Evolutionary conservation across 2,888 invertebrate genomes (phyloP).

Genomic region (Pedicia rivosa): DNA sequence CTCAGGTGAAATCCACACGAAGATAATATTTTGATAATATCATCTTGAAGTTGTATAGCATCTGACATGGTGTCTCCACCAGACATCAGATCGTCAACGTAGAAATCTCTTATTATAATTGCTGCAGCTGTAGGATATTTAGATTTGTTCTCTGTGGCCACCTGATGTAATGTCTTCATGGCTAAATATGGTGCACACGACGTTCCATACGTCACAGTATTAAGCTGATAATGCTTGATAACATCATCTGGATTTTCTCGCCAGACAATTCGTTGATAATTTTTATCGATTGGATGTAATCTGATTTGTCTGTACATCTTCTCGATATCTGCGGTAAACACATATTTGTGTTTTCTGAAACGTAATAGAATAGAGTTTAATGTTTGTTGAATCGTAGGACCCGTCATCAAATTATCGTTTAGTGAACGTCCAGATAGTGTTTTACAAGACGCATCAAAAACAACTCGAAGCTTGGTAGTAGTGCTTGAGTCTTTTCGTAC

Average conservation of each 20-base stretch:
- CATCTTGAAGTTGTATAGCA: slow-evolving; percentile 7
- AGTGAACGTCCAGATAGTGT: slow-evolving; percentile 5
- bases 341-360: slow-evolving; percentile 4
- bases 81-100: slow-evolving; percentile 13
- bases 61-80: slow-evolving; percentile 5
- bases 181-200: slow-evolving; percentile 8
- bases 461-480: too few relatives aligned
- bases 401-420: slow-evolving; percentile 8
- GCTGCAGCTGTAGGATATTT: slow-evolving; percentile 8
- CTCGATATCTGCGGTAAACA: slow-evolving; percentile 9
- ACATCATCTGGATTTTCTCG: slow-evolving; percentile 2
- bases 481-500: too few relatives aligned
- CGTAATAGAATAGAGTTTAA: slow-evolving; percentile 9
- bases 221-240: slow-evolving; percentile 7
- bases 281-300: slow-evolving; percentile 1
- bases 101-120: slow-evolving; percentile 9
- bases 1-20: slow-evolving; percentile 8
- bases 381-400: slow-evolving; percentile 10
- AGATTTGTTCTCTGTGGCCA: slow-evolving; percentile 10
- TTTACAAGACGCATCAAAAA: too few relatives aligned
- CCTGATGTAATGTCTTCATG: slow-evolving; percentile 6
- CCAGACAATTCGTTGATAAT: slow-evolving; percentile 10
- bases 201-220: slow-evolving; percentile 7
- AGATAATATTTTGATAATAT: slow-evolving; percentile 6
- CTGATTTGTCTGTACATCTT: slow-evolving; percentile 9